Base-by-base conservation (phyloP, 2,888 invertebrate genomes). In the Perizoma flavofasciatum region DNA sequence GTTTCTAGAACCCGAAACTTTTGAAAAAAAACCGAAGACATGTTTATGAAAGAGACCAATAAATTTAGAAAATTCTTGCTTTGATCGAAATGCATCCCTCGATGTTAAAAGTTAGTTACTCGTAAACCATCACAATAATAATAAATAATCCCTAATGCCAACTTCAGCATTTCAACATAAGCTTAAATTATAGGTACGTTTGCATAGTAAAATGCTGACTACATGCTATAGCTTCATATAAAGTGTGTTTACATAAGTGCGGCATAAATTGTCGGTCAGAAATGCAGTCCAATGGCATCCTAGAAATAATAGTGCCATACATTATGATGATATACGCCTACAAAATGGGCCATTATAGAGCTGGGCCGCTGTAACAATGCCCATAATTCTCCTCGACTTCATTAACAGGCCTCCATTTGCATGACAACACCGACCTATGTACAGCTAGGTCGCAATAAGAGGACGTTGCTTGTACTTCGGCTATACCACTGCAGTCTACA, bases 401-500 rank as follows among this genome's bases (percentile, higher is more conserved):
- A 91, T 91, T 91, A 90, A 87, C 90, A 90, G 90, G 85, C 89
- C 85, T 86, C 90, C 90, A 91, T 91, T 91, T 91, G 90, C 90
- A 90, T 90, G 90, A 89, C 89, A 90, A 82, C 80, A 81, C 79
- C 79, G 71, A 83, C 77, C 77, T 81, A 79, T 74, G 74, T 79
- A 83, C 76, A 80, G 68, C 79, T 82, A 86, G 80, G 78, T 79
- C 73, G 79, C 82, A 83, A 83, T 75, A 82, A 78, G 73, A 75
- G 71, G 78, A 78, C 80, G 82, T 78, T 78, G 75, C 78, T 68
- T 75, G 78, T 79, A 75, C 79, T 72, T 68, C 69, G 73, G 71
- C 68, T 70, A 72, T 72, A 77, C 73, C 64, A 71, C 69, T 75
- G 68, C 68, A 68, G 61, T 59, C 63, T 62, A 55, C 63, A 68